Conservation (phyloP, 2,888 invertebrate genomes). For the Hypomecis atomaria region DNA sequence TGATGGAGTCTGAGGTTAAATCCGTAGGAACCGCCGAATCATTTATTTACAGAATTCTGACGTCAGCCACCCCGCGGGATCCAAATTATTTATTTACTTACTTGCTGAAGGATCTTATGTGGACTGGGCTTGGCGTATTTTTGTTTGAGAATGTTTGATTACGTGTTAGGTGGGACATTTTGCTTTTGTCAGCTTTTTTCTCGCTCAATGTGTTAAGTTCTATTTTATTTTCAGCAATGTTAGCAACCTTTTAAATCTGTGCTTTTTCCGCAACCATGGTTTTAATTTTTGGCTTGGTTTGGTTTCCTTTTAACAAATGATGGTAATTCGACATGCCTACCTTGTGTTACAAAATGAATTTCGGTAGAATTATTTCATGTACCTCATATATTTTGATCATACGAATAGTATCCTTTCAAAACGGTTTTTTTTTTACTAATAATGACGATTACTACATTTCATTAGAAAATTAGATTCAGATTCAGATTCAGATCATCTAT, state of each 20-base stretch:
- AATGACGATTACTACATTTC: no score
- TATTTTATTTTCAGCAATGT: no score
- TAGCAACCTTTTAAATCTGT: not conserved
- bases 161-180: conserved; percentile 8
- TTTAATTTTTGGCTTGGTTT: no score
- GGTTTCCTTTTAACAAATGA: no score
- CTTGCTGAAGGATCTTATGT: conserved; percentile 21
- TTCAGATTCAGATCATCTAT: no score
- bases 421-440: no score
- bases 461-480: no score
- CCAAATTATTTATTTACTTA: conserved; percentile 28
- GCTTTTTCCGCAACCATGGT: not conserved
- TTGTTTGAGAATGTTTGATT: conserved; percentile 14
- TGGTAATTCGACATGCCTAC: no score
- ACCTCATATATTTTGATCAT: no score
- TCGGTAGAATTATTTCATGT: no score
- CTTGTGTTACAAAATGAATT: no score
- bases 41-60: conserved; percentile 24
- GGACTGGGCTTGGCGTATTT: conserved; percentile 5
- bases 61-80: conserved; percentile 19
- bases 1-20: not conserved
- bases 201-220: not conserved
- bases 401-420: no score
- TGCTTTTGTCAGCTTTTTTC: not conserved
- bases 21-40: conserved; percentile 9